Evolutionary conservation across 2,888 invertebrate genomes (phyloP).

Genomic region (Thecocarcelia acutangulata): DNA sequence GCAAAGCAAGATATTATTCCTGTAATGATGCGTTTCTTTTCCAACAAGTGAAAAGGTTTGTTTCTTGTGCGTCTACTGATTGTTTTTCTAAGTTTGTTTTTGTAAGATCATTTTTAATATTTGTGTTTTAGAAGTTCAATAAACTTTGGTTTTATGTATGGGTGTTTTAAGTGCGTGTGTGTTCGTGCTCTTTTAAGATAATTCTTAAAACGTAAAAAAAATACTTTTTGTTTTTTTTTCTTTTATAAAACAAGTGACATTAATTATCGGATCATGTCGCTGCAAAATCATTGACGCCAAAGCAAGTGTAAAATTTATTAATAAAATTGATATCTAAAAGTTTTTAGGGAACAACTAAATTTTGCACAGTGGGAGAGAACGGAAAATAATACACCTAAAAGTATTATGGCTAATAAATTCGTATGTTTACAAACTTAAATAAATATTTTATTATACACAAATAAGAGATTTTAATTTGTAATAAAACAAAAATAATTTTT

Average conservation of each 20-base stretch:
- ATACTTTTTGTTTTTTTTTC: neutral
- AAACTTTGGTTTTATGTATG: conserved; percentile 55
- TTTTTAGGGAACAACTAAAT: neutral
- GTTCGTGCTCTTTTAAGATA: neutral
- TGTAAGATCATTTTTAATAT: conserved; percentile 36
- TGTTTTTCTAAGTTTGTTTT: conserved; percentile 2
- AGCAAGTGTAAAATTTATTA: conserved; percentile 8
- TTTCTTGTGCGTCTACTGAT: conserved; percentile 23
- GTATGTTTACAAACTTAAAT: too few relatives aligned
- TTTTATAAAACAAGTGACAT: neutral
- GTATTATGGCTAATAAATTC: too few relatives aligned
- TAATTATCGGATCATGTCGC: conserved; percentile 9
- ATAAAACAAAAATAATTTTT: too few relatives aligned
- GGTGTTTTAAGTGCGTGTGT: conserved; percentile 10
- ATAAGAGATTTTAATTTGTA: too few relatives aligned
- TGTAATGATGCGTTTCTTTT: conserved; percentile 44
- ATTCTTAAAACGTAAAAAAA: too few relatives aligned
- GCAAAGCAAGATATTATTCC: conserved; percentile 29
- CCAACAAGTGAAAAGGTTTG: conserved; percentile 64
- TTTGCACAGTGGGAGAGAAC: too few relatives aligned
- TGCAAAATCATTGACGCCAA: neutral
- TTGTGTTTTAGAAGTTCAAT: conserved; percentile 57
- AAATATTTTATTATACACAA: too few relatives aligned
- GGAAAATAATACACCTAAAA: too few relatives aligned
- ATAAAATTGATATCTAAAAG: neutral